Evolutionary conservation across 2,113 vertebrate genomes (phyloP), one percentile per base, ranked within the genome.

Genomic region (Columba livia): DNA sequence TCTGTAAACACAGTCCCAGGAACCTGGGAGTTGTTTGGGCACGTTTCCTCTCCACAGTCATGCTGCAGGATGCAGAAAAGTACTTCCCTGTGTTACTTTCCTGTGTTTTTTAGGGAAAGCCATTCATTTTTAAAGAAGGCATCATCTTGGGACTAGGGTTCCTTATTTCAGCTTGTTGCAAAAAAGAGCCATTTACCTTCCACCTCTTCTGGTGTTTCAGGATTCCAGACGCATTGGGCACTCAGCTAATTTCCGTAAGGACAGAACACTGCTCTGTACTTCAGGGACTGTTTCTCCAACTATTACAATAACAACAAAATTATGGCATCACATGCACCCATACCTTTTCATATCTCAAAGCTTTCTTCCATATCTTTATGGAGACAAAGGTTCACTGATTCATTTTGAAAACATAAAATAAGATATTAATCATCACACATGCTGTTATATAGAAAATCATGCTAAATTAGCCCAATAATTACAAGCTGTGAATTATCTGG

Each of bases 391-490:
- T 26, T 85, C 78, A 42, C 74, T 1, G 29, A 51, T 70, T 66
- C 48, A 38, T 67, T 89, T 31, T 32, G 36, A 47, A 91, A 85
- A 79, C 9, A n/a, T 4, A 42, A 83, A 25, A 58, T 42, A 58
- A 50, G 71, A 31, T 84, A 93, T 82, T 88, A 83, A 93, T 94
- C 57, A 73, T 53, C 72, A 32, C 60, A 57, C 29, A n/a, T n/a
- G 56, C 50, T 48, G 40, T 44, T 89, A 42, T 8, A 74, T 47
- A 64, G 72, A 29, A 88, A 94, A 88, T 70, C 25, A 40, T 26
- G 32, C 53, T 81, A 81, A 81, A 93, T 86, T 95, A 87, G 88
- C 73, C 69, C 54, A 65, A 20, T 94, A 89, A 94, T 90, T 87
- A 57, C 60, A 67, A 89, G 64, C 7, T 75, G n/a, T 15, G 79